Conservation (phyloP, 2,113 vertebrate genomes). For the Lagenorhynchus albirostris region DNA sequence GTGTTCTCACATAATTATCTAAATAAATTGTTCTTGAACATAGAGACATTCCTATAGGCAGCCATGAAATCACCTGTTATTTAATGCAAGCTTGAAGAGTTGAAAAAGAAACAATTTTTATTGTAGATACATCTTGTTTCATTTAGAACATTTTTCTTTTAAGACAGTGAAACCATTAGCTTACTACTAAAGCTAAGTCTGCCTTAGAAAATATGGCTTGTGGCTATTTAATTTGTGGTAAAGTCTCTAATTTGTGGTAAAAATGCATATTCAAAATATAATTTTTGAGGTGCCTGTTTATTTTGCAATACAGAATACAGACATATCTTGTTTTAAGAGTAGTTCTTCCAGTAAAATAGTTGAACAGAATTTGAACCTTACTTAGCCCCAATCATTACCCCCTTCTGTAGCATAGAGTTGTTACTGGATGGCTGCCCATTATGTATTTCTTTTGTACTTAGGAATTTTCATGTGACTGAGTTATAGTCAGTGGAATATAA, state of each 20-base stretch:
- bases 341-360: not conserved
- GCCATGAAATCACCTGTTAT: not conserved
- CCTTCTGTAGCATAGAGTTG: not conserved
- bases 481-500: not conserved
- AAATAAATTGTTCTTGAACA: not conserved
- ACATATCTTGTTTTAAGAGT: not conserved
- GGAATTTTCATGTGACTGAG: not conserved
- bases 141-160: not conserved
- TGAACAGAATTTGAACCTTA: not conserved
- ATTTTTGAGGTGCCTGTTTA: not conserved
- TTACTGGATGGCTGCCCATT: not conserved
- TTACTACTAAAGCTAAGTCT: not conserved
- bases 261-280: not conserved
- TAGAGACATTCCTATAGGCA: not conserved
- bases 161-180: not conserved
- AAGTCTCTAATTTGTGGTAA: not conserved
- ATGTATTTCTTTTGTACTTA: not conserved
- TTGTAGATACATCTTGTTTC: not conserved
- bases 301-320: not conserved
- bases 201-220: not conserved
- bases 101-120: not conserved
- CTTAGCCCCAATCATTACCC: not conserved
- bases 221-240: not conserved
- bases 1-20: not conserved
- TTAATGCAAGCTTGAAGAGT: not conserved